Base-by-base conservation (phyloP, 2,113 vertebrate genomes). In the Saccopteryx bilineata region DNA sequence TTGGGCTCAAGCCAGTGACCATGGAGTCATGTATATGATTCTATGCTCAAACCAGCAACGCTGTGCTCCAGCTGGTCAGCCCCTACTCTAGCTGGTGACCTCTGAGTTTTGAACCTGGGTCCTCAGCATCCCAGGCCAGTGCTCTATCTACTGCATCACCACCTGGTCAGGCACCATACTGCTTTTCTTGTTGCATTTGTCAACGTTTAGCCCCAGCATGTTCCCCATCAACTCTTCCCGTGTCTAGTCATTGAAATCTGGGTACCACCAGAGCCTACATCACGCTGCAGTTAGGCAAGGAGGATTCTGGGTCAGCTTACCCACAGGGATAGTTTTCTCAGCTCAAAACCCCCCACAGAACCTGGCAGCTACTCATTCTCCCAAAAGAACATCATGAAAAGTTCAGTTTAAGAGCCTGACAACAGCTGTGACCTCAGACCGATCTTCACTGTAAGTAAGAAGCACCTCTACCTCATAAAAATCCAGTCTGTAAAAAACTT, bases 391-490 rank as follows among this genome's bases (percentile, higher is more conserved):
- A 33, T 82, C 52, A 50, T 26, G 61, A 48, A 66, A 94, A 91
- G 52, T 61, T 92, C n/a, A 18, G 26, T 63, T 83, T 71, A 50
- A 56, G 82, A 89, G 89, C 18, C 68, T 50, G 71, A 69, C 61
- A 81, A 80, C 31, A 69, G 58, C 23, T 61, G 61, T 90, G 93
- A 94, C 63, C 84, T 94, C 79, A 87, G 86, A 66, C 7, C 18
- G 7, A 12, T 15, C 31, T 18, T 72, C 33, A 14, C 11, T 54
- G 19, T 54, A 28, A 82, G 24, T 33, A 54, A 90, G 39, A 78
- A 63, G 14, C 6, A 9, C 9, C 19, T 52, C 54, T 23, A 50
- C 23, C 46, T 92, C 46, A n/a, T 50, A 87, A 96, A 95, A 93
- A 66, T 66, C 24, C 61, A 81, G 46, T 71, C 54, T 71, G 46